Conservation (phyloP, 1,140 invertebrate genomes). For the Penaeus japonicus region DNA sequence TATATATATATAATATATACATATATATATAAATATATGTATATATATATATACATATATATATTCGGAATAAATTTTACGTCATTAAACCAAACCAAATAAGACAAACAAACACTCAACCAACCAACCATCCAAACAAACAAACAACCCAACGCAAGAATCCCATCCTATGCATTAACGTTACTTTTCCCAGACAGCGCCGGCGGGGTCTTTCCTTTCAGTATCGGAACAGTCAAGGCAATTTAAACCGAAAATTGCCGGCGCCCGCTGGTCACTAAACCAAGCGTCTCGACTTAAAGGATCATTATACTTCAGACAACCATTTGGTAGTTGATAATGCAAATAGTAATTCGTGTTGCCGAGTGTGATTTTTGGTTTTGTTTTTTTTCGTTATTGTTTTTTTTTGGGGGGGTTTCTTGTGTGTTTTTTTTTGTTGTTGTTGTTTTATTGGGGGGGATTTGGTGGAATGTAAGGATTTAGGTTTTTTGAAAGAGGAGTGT, state of each 20-base stretch:
- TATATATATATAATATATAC: neutral
- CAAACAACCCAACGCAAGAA: neutral
- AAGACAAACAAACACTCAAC: neutral
- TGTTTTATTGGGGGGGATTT: no score
- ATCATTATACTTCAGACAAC: conserved; percentile 24
- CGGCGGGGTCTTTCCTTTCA: neutral
- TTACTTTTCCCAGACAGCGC: neutral
- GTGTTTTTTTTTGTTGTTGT: no score
- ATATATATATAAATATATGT: neutral
- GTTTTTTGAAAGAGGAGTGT: no score
- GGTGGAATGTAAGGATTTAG: no score
- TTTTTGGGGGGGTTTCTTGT: no score
- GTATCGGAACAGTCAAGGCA: conserved; percentile 27
- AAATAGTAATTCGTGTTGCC: conserved; percentile 26
- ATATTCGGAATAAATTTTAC: no score
- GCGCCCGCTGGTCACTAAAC: conserved; percentile 31
- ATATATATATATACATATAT: neutral
- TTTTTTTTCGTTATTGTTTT: no score
- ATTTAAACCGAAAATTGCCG: conserved; percentile 17
- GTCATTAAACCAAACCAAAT: no score
- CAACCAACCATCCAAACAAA: neutral
- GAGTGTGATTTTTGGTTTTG: no score
- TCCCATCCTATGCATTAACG: no score
- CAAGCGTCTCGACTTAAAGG: conserved; percentile 22
- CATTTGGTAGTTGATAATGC: conserved; percentile 48